phyloP scores from a whole-genome alignment of 2,797 vertebrate genomes.

The Eupleurogrammus muticus region DNA sequence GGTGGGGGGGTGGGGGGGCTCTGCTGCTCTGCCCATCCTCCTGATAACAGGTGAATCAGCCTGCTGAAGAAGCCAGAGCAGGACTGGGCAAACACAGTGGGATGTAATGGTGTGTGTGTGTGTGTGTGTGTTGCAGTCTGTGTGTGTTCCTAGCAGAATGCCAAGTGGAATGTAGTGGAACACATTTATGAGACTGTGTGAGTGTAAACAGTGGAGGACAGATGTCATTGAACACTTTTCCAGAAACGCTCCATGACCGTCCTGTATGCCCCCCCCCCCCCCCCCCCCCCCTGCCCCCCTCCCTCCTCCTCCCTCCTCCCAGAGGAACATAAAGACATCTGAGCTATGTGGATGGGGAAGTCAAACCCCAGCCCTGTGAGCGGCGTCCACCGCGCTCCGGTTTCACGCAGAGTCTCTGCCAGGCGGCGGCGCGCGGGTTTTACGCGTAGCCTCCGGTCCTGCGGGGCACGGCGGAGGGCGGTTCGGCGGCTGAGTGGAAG shows the following conservation, averaged over 20 bases:
- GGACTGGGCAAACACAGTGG: conserved; percentile 31
- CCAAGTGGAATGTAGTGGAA: conserved; percentile 22
- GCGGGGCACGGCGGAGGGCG: conserved; percentile 51
- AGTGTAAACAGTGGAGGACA: conserved; percentile 51
- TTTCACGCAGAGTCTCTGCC: conserved; percentile 74
- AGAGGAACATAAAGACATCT: conserved; percentile 76
- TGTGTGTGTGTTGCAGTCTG: background rate
- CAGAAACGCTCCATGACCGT: conserved; percentile 44
- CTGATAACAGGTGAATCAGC: conserved; percentile 43
- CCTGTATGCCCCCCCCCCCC: conserved; percentile 41
- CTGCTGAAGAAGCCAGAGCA: conserved; percentile 24
- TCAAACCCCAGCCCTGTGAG: conserved; percentile 66
- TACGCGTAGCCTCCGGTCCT: conserved; percentile 71
- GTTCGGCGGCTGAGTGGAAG: conserved; percentile 33
- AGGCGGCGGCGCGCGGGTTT: conserved; percentile 69
- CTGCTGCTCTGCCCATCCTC: conserved; percentile 25
- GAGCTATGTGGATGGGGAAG: conserved; percentile 73
- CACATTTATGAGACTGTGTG: conserved; percentile 28
- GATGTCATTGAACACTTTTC: conserved; percentile 45
- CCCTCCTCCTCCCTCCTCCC: conserved; percentile 42
- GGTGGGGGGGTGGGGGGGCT: background rate
- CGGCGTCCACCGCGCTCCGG: conserved; percentile 66
- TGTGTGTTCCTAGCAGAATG: background rate
- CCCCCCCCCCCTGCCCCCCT: conserved; percentile 7
- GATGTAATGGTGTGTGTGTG: conserved; percentile 19